Evolutionary conservation across 1,140 invertebrate species (phyloP), one percentile per base, ranked within the genome.

Genomic region (Chironomus tepperi): DNA sequence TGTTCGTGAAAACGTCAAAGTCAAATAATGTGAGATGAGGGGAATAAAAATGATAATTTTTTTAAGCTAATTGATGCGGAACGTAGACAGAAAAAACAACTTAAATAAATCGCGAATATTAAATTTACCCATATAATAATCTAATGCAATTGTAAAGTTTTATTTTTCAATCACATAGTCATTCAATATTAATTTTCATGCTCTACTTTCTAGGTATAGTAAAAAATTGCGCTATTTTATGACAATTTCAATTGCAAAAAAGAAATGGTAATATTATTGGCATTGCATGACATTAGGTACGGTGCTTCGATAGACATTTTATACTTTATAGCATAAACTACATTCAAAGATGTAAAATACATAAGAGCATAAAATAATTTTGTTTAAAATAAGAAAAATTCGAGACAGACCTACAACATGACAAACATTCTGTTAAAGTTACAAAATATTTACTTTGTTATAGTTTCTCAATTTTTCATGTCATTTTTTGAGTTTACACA

Each of bases 1-100:
- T 34, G 24, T 34, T 34, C 24, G 24, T 34, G 24, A 34, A 34
- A 2, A 34, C 24, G 24, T 34, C 24, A 34, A 34, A 34, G 24
- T 57, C 47, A 57, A 57, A n/a, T 57, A 15, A 57, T n/a, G 5
- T 57, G n/a, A 57, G 47, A 57, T 34, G n/a, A 57, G 47, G 47
- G n/a, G 47, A 70, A 70, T 16, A 19, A 19, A 19, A 70, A 70
- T 70, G 65, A 70, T 70, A 70, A 70, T 70, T 70, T 57, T 57
- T 12, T 18, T 19, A 12, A 21, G 16, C 19, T 18, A 70, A 70
- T 70, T 70, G 65, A 70, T 70, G 65, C 65, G 65, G 65, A 70
- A 70, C 65, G 65, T 18, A 70, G 47, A 70, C 18, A 21, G 65
- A 6, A 18, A 16, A 70, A 70, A 67, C 18, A 7, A 18, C 18